These are phyloP conservation scores for Drosophila suzukii DNA, from an alignment of 1,140 invertebrate species.

Conservation along the genomic window DNA sequence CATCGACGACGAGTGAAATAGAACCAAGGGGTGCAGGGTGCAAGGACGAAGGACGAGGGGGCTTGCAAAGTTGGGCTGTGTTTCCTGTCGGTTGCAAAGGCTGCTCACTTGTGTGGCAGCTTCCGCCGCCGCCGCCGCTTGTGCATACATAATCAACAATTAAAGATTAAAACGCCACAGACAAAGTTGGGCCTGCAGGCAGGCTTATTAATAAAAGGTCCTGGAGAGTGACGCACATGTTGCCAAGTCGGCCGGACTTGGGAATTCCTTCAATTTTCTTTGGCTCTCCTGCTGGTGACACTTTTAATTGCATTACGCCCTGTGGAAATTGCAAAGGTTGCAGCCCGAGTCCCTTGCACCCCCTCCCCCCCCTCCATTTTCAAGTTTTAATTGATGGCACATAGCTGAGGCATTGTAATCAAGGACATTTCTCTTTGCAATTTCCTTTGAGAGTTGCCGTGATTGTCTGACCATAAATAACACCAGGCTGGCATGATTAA, in stretches of 20 bases:
- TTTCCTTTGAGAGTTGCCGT: conserved; percentile 40
- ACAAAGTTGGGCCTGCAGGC: conserved; percentile 40
- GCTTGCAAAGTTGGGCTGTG: conserved; percentile 26
- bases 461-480: conserved; percentile 45
- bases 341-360: conserved; percentile 1
- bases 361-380: conserved; percentile 15
- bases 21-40: conserved; percentile 12
- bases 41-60: background rate
- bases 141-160: conserved; percentile 73
- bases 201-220: conserved; percentile 57
- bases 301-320: conserved; percentile 73
- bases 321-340: conserved; percentile 55
- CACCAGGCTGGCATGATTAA: conserved; percentile 57
- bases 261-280: conserved; percentile 43
- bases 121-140: conserved; percentile 46
- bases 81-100: conserved; percentile 47
- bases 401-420: conserved; percentile 56
- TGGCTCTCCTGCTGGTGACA: conserved; percentile 44
- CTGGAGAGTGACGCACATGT: conserved; percentile 17
- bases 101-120: conserved; percentile 40
- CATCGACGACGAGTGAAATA: conserved; percentile 34
- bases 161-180: conserved; percentile 67
- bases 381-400: conserved; percentile 76
- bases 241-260: conserved; percentile 28
- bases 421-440: conserved; percentile 16